These are phyloP conservation scores for Chaetophractus vellerosus DNA, from an alignment of 2,797 vertebrate species.

Conservation along the genomic window DNA sequence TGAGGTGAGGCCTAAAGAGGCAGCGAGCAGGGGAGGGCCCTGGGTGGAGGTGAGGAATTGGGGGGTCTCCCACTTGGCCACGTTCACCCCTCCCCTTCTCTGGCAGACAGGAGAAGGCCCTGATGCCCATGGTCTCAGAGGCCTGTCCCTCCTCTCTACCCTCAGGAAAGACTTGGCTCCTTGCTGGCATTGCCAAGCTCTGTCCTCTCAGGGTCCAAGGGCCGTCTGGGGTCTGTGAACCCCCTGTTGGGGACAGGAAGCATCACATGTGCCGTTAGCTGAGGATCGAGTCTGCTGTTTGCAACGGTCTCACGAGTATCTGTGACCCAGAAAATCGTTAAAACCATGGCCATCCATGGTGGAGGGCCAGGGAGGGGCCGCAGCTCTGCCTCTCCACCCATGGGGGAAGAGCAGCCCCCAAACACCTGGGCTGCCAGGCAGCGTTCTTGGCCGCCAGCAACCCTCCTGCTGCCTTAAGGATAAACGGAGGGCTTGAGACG, in stretches of 20 bases:
- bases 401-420: not conserved
- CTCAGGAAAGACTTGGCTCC: not conserved
- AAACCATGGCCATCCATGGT: not conserved
- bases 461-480: not conserved
- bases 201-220: not conserved
- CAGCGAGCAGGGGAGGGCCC: not conserved
- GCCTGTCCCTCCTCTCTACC: not conserved
- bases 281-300: not conserved
- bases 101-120: not conserved
- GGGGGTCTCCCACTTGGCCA: not conserved
- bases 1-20: not conserved
- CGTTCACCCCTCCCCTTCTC: not conserved
- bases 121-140: not conserved
- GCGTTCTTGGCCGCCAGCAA: not conserved
- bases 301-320: not conserved
- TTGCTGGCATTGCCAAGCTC: not conserved
- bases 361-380: not conserved
- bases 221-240: not conserved
- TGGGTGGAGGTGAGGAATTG: not conserved
- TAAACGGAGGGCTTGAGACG: not conserved
- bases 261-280: not conserved
- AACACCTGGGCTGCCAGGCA: not conserved
- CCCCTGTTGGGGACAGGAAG: not conserved
- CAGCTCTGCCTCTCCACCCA: not conserved
- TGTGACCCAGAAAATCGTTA: not conserved